These are phyloP conservation scores for Temnothorax longispinosus DNA, from an alignment of 1,140 invertebrate species.

Conservation along the genomic window DNA sequence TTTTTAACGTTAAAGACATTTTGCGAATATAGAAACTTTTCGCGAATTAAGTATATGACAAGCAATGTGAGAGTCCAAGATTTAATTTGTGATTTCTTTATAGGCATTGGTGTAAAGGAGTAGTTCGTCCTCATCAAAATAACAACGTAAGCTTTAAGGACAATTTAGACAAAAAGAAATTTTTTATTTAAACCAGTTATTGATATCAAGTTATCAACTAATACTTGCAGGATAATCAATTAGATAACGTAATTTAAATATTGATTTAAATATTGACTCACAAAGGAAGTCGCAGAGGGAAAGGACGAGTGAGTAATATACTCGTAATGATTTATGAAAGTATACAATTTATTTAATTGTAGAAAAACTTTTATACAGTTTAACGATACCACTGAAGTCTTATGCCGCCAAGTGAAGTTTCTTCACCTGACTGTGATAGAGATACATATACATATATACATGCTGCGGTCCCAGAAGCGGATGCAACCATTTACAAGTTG, in stretches of 20 bases:
- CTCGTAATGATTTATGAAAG: conserved; percentile 77
- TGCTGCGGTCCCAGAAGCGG: neutral
- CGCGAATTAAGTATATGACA: neutral
- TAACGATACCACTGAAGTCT: conserved; percentile 71
- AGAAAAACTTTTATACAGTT: conserved; percentile 75
- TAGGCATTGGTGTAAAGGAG: neutral
- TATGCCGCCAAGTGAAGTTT: conserved; percentile 28
- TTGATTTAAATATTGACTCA: neutral
- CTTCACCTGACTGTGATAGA: conserved; percentile 18
- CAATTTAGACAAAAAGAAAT: neutral
- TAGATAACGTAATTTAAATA: neutral
- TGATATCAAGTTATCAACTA: neutral
- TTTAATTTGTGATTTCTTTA: neutral
- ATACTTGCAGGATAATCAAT: neutral
- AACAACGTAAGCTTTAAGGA: neutral
- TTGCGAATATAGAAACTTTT: neutral
- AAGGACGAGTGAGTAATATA: neutral
- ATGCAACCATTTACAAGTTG: neutral
- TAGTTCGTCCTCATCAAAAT: no score
- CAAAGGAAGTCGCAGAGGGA: neutral
- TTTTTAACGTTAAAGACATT: neutral
- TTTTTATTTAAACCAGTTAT: neutral
- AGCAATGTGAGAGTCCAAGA: neutral
- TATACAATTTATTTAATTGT: conserved; percentile 81
- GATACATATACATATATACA: conserved; percentile 62